Conservation (phyloP, 2,888 invertebrate species). For the Caenorhabditis sp. region DNA sequence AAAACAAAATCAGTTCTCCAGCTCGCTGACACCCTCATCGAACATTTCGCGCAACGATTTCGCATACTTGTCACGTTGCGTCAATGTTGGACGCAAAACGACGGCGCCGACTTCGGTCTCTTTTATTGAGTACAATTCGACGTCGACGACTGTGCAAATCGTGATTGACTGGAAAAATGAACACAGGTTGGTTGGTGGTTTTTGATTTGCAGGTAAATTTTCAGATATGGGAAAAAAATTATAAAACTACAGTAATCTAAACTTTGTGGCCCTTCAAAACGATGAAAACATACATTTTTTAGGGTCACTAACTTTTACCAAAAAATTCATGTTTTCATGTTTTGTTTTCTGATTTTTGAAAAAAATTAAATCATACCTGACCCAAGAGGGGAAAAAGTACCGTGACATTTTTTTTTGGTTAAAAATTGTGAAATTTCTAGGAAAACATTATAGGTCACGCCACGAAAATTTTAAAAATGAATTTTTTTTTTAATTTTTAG, state of each 20-base stretch:
- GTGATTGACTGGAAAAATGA: conserved; percentile 21
- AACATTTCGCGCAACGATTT: conserved; percentile 21
- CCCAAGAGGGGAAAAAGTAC: no score
- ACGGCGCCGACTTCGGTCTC: conserved; percentile 16
- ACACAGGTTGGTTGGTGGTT: background rate
- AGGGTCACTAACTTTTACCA: no score
- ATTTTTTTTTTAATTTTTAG: no score
- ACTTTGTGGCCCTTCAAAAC: background rate
- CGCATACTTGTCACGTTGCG: conserved; percentile 15
- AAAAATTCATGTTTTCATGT: no score
- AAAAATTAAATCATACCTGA: no score
- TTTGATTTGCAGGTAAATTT: background rate
- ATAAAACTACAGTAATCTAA: background rate
- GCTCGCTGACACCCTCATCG: conserved; percentile 11
- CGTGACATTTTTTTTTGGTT: no score
- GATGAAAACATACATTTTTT: no score
- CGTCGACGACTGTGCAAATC: conserved; percentile 47
- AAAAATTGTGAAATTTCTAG: no score
- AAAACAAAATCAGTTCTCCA: conserved; percentile 7
- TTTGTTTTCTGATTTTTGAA: no score
- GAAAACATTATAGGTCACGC: no score
- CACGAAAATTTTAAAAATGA: no score
- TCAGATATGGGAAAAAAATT: background rate
- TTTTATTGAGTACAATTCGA: conserved; percentile 24
- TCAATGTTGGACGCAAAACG: conserved; percentile 19